These are phyloP conservation scores for Hoplostethus mediterraneus DNA, from an alignment of 2,797 vertebrate species.

Conservation along the genomic window DNA sequence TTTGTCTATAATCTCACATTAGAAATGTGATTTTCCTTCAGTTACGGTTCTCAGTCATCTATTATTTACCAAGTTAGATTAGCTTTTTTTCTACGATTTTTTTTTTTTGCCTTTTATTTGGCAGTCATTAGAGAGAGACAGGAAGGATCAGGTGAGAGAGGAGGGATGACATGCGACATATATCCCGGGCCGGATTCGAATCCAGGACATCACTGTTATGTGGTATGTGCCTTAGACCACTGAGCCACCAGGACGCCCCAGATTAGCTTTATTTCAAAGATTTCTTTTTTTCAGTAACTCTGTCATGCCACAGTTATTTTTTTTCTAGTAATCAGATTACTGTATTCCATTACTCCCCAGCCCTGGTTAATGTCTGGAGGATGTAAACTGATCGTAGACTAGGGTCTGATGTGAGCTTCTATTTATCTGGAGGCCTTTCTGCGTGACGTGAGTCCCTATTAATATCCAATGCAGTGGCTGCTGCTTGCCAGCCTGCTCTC, in stretches of 20 bases:
- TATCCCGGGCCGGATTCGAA: no score
- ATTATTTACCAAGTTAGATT: not conserved
- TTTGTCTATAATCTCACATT: no score
- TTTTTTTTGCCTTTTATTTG: not conserved
- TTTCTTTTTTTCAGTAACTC: not conserved
- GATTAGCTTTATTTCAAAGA: no score
- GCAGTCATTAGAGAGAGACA: no score
- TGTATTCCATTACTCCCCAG: not conserved
- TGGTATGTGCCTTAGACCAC: no score
- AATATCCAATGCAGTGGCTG: conserved; percentile 70
- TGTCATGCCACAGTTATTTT: not conserved
- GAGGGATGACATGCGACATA: no score
- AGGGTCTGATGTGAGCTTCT: conserved; percentile 56
- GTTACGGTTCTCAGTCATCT: no score
- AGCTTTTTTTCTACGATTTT: not conserved
- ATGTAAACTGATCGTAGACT: conserved; percentile 50
- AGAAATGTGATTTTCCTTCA: no score
- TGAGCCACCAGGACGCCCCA: no score
- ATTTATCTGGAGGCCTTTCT: conserved; percentile 65
- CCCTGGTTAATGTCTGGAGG: conserved; percentile 33
- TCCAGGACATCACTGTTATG: no score
- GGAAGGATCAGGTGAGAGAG: no score
- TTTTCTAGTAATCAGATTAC: conserved; percentile 34
- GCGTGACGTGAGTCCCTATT: conserved; percentile 75
- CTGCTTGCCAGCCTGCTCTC: conserved; percentile 52